Evolutionary conservation across 2,113 vertebrate species (phyloP).

Genomic region (Stegostoma tigrinum): DNA sequence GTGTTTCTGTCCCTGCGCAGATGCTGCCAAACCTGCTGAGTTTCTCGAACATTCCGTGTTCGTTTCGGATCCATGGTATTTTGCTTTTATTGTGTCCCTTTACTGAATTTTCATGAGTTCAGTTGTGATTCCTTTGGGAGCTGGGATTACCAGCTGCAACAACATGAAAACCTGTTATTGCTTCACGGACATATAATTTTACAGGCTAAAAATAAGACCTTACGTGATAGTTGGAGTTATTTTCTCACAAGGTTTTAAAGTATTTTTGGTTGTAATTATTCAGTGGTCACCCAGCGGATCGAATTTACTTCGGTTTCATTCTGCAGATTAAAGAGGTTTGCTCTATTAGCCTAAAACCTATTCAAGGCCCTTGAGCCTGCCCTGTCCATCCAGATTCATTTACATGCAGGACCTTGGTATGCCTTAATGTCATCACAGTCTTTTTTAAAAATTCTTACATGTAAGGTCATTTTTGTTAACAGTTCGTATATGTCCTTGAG

Average conservation of each 20-base stretch:
- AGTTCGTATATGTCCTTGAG: too few species aligned
- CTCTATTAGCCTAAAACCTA: neutral
- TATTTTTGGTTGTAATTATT: neutral
- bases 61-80: too few species aligned
- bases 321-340: neutral
- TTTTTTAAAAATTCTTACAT: too few species aligned
- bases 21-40: too few species aligned
- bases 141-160: neutral
- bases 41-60: too few species aligned
- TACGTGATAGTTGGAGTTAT: neutral
- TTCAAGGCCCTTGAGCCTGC: too few species aligned
- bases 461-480: too few species aligned
- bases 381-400: too few species aligned
- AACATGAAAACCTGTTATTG: neutral
- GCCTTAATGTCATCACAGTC: too few species aligned
- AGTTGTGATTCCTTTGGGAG: constrained; percentile 6
- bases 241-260: neutral
- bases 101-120: neutral
- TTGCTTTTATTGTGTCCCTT: neutral
- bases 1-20: too few species aligned
- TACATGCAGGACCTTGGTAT: too few species aligned
- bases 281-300: too few species aligned
- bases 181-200: neutral
- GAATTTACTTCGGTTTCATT: neutral
- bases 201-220: neutral